phyloP scores from a whole-genome alignment of 1,140 invertebrate genomes.

The Globodera ellingtonae region DNA sequence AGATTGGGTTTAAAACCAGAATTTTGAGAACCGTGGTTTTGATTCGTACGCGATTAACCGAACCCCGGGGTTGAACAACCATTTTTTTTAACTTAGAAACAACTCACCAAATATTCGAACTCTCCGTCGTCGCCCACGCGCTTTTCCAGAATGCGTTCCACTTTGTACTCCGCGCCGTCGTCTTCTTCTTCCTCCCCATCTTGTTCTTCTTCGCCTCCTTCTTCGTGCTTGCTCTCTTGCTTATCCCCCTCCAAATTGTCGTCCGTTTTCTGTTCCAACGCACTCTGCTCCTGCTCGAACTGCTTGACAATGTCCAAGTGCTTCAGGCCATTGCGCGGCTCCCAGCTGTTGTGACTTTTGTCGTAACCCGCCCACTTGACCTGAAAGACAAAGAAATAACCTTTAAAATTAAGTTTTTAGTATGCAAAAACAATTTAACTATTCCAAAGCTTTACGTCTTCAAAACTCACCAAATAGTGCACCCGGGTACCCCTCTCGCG shows the following conservation, averaged over 20 bases:
- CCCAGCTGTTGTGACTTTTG: neutral
- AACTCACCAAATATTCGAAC: neutral
- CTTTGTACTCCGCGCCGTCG: neutral
- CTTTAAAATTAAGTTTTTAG: neutral
- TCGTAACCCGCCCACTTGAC: neutral
- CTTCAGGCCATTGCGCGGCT: neutral
- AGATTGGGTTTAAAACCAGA: too few relatives aligned
- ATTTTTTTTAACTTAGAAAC: neutral
- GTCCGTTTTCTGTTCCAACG: too few relatives aligned
- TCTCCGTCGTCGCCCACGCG: neutral
- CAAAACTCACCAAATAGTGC: neutral
- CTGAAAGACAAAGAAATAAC: neutral
- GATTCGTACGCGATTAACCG: too few relatives aligned
- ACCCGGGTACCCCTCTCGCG: neutral
- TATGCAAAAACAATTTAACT: too few relatives aligned
- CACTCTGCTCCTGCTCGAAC: neutral
- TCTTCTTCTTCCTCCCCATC: neutral
- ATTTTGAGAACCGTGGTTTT: too few relatives aligned
- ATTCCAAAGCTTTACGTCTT: neutral
- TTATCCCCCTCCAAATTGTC: too few relatives aligned
- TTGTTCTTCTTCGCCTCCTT: neutral
- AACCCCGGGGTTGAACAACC: neutral
- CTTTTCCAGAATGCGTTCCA: neutral
- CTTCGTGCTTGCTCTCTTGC: too few relatives aligned
- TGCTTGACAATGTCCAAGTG: slow-evolving; percentile 4